phyloP scores from a whole-genome alignment of 53 echinoderm and acorn worm genomes.

The Zoroaster sp. region DNA sequence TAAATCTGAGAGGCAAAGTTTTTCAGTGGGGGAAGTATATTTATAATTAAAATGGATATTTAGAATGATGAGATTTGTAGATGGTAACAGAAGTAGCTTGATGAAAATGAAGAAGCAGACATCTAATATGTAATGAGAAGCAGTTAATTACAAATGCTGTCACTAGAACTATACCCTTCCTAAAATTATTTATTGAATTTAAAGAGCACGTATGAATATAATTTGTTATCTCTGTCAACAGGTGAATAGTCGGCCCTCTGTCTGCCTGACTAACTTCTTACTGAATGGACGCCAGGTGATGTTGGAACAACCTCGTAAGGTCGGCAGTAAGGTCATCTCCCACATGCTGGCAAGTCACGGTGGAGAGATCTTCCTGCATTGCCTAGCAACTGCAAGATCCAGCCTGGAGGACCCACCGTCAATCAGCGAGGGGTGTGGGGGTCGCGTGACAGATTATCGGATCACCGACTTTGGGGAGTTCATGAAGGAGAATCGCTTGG shows the following conservation, averaged over 20 bases:
- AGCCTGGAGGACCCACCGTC: slow-evolving; percentile 95
- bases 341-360: slow-evolving; percentile 99
- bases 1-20: too few relatives aligned
- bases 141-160: too few relatives aligned
- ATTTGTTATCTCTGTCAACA: too few relatives aligned
- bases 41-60: too few relatives aligned
- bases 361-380: slow-evolving; percentile 94
- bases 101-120: too few relatives aligned
- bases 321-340: slow-evolving; percentile 79
- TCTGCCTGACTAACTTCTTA: slow-evolving; percentile 96
- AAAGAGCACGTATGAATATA: too few relatives aligned
- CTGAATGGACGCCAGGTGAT: slow-evolving; percentile 98
- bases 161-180: too few relatives aligned
- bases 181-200: too few relatives aligned
- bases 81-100: too few relatives aligned
- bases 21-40: too few relatives aligned
- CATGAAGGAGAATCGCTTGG: slow-evolving; percentile 91
- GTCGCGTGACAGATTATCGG: slow-evolving; percentile 93
- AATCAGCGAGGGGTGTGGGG: slow-evolving; percentile 97
- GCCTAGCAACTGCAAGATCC: slow-evolving; percentile 76
- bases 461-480: slow-evolving; percentile 97
- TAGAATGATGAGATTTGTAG: too few relatives aligned
- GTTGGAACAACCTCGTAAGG: slow-evolving; percentile 88
- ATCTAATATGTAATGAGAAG: too few relatives aligned
- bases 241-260: slow-evolving; percentile 95